These are phyloP conservation scores for Triplophysa dalaica DNA, from an alignment of 2,113 vertebrate species.

Conservation along the genomic window DNA sequence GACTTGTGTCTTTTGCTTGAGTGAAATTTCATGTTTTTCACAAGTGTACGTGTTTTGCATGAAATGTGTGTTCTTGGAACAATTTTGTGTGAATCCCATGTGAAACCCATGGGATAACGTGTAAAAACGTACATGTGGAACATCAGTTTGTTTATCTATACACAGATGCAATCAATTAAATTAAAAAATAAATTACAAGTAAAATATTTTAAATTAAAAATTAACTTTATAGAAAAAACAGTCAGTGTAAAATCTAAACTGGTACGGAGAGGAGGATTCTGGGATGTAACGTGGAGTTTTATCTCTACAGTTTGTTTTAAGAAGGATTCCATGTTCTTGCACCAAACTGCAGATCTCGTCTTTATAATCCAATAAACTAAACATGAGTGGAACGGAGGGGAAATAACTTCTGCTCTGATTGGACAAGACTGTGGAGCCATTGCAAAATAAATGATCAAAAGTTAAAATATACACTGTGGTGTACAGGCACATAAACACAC, in stretches of 20 bases:
- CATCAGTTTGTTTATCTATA: too few relatives aligned
- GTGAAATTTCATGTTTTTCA: too few relatives aligned
- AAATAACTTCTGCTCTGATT: slow-evolving; percentile 1
- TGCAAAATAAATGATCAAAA: slow-evolving; percentile 21
- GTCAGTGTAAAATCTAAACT: neutral
- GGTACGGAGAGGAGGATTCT: neutral
- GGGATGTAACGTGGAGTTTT: neutral
- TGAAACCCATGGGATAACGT: too few relatives aligned
- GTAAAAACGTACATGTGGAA: too few relatives aligned
- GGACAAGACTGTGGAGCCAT: neutral
- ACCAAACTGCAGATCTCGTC: neutral
- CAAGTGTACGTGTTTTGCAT: too few relatives aligned
- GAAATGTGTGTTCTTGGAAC: too few relatives aligned
- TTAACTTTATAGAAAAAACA: neutral
- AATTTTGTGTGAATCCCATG: too few relatives aligned
- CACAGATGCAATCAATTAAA: too few relatives aligned
- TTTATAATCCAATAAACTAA: neutral
- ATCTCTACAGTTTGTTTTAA: neutral
- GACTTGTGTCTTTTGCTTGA: too few relatives aligned
- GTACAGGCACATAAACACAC: neutral
- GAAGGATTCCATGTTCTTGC: neutral
- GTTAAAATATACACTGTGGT: neutral
- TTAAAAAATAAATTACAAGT: too few relatives aligned
- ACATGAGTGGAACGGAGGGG: neutral
- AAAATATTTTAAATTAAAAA: neutral